phyloP scores from a whole-genome alignment of 2,113 vertebrate species.

The Nerophis ophidion region DNA sequence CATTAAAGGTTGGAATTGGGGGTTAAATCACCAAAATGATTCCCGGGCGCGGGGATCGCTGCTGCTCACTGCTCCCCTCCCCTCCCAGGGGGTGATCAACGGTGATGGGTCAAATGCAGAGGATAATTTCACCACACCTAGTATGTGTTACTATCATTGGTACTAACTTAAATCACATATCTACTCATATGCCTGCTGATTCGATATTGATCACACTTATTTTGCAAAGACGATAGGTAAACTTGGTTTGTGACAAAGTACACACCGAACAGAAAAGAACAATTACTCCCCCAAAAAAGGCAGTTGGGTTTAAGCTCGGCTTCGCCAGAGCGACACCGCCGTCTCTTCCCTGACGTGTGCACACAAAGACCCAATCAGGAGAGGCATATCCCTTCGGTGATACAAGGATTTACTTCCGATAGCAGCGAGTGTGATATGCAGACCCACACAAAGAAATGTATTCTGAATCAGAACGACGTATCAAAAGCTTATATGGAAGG shows the following conservation, averaged over 20 bases:
- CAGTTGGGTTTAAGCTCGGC: slow-evolving; percentile 47
- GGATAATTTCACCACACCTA: too few relatives aligned
- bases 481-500: too few relatives aligned
- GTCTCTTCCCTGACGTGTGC: slow-evolving; percentile 26
- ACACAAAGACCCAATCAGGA: slow-evolving; percentile 6
- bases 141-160: too few relatives aligned
- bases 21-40: too few relatives aligned
- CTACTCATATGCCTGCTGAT: too few relatives aligned
- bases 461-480: not conserved
- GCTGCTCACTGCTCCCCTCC: too few relatives aligned
- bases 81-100: too few relatives aligned
- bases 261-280: slow-evolving; percentile 19
- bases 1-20: too few relatives aligned
- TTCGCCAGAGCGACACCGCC: slow-evolving; percentile 25
- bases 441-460: not conserved
- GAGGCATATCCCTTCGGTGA: slow-evolving; percentile 1
- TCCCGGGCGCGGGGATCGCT: too few relatives aligned
- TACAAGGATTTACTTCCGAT: not conserved
- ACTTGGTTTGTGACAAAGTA: slow-evolving; percentile 13
- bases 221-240: slow-evolving; percentile 12
- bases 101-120: too few relatives aligned
- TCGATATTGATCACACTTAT: not conserved
- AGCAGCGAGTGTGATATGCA: not conserved
- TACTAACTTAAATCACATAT: too few relatives aligned
- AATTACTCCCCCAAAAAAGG: slow-evolving; percentile 46